These are phyloP conservation scores for Orestias chungarensis DNA, from an alignment of 2,797 vertebrate species.

Conservation along the genomic window DNA sequence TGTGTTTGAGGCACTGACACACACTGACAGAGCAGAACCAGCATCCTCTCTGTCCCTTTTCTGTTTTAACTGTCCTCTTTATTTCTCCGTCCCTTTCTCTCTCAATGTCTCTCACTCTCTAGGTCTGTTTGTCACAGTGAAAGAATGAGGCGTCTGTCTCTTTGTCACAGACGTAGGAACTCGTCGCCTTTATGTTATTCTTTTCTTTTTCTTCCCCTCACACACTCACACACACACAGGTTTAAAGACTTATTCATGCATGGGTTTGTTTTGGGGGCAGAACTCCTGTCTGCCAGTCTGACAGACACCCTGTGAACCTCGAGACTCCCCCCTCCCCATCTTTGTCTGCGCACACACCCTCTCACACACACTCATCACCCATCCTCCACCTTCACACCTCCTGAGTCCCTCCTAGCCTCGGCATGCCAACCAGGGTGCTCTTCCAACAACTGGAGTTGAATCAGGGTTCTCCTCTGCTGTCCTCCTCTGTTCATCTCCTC, in stretches of 20 bases:
- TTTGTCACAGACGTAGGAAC: constrained; percentile 71
- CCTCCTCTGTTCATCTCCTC: neutral
- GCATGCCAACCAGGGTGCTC: constrained; percentile 45
- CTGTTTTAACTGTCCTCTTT: constrained; percentile 12
- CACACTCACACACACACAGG: constrained; percentile 26
- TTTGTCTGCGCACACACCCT: constrained; percentile 9
- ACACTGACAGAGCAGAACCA: neutral
- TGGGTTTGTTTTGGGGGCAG: constrained; percentile 77
- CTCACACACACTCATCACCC: constrained; percentile 21
- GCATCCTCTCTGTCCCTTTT: neutral
- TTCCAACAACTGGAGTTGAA: constrained; percentile 48
- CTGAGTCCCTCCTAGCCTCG: constrained; percentile 16
- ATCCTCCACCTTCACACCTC: constrained; percentile 7
- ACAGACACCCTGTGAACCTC: constrained; percentile 63
- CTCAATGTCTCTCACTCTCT: constrained; percentile 23
- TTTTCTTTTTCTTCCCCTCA: constrained; percentile 36
- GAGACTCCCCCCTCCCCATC: constrained; percentile 48
- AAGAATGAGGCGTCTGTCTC: constrained; percentile 77
- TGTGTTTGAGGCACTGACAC: neutral
- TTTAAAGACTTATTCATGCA: constrained; percentile 82
- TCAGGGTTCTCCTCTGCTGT: constrained; percentile 42
- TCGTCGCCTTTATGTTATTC: constrained; percentile 59
- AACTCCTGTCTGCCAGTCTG: constrained; percentile 74
- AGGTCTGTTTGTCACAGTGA: constrained; percentile 76
- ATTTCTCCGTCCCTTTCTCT: constrained; percentile 8